phyloP scores from a whole-genome alignment of 2,113 vertebrate species.

The Hemiscyllium ocellatum region DNA sequence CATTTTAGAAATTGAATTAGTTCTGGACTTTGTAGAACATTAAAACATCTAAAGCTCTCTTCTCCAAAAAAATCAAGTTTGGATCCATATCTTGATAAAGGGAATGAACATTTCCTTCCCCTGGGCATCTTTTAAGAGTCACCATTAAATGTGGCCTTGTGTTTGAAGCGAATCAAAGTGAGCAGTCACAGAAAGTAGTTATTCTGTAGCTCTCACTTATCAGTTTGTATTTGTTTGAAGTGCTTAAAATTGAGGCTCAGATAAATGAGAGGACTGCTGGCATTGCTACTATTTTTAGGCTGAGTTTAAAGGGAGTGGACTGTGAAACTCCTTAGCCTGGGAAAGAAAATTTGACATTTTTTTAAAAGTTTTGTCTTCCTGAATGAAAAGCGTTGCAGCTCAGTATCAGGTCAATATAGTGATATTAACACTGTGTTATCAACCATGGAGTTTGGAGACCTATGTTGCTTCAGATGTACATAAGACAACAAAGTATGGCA shows the following conservation, averaged over 20 bases:
- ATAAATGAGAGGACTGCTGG: background rate
- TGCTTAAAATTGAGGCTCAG: background rate
- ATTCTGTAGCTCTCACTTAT: background rate
- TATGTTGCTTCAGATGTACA: background rate
- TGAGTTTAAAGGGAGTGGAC: background rate
- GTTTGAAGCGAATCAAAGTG: background rate
- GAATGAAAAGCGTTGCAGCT: background rate
- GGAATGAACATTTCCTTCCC: background rate
- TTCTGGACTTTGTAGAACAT: slow-evolving; percentile 22
- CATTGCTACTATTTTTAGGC: background rate
- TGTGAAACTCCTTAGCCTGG: background rate
- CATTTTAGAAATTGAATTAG: background rate
- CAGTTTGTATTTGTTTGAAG: background rate
- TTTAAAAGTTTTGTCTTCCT: background rate
- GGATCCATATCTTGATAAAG: background rate
- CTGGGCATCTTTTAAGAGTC: background rate
- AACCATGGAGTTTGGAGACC: background rate
- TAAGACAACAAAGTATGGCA: background rate
- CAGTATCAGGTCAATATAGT: background rate
- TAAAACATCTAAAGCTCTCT: background rate
- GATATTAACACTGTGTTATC: background rate
- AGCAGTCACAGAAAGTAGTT: background rate
- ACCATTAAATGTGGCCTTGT: background rate
- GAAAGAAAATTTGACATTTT: background rate
- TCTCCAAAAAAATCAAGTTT: background rate